These are phyloP conservation scores for Escarpia spicata DNA, from an alignment of 2,888 invertebrate species.

Conservation along the genomic window DNA sequence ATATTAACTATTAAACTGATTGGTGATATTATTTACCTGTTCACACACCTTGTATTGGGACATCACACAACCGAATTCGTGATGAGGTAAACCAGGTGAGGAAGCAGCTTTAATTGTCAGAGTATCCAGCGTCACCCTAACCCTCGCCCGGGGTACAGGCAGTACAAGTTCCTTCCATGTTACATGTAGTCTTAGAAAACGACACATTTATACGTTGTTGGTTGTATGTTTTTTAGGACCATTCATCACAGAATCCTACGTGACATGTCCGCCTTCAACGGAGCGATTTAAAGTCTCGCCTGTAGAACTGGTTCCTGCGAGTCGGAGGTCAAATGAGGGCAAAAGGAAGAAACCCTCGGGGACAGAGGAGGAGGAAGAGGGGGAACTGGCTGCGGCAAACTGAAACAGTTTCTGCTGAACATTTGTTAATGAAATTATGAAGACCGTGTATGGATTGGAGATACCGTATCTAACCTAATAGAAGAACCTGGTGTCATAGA, in stretches of 20 bases:
- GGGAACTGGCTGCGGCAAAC: background rate
- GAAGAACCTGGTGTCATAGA: too few relatives aligned
- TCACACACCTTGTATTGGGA: too few relatives aligned
- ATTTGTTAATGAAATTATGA: background rate
- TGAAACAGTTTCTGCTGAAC: background rate
- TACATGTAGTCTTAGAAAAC: background rate
- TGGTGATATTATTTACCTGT: too few relatives aligned
- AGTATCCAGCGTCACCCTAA: too few relatives aligned
- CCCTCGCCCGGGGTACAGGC: too few relatives aligned
- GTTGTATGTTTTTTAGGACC: background rate
- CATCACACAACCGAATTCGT: too few relatives aligned
- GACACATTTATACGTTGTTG: background rate
- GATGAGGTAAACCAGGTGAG: too few relatives aligned
- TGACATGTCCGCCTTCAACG: background rate
- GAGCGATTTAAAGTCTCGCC: conserved; percentile 1
- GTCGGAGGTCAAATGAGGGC: background rate
- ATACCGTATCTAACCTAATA: too few relatives aligned
- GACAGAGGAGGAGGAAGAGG: background rate
- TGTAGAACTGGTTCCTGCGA: background rate
- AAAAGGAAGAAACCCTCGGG: background rate
- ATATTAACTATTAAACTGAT: too few relatives aligned
- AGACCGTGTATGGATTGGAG: background rate
- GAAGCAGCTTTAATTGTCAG: too few relatives aligned
- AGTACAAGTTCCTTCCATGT: too few relatives aligned
- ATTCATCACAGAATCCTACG: background rate